phyloP scores from a whole-genome alignment of 1,140 invertebrate species.

The Pachypsylla venusta region DNA sequence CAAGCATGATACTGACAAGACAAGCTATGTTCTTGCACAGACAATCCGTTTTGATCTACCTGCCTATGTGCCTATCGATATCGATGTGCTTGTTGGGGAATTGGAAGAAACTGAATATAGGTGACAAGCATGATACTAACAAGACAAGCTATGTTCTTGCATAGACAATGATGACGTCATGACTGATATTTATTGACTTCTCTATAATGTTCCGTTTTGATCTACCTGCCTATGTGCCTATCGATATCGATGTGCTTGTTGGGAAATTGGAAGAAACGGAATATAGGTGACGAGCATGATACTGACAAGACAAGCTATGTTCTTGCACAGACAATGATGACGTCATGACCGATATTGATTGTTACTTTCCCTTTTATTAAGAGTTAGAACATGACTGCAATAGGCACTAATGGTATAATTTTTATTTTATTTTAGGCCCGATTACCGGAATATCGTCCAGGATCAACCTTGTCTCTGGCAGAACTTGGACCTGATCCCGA shows the following conservation, averaged over 20 bases:
- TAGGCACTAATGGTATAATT: background rate
- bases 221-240: background rate
- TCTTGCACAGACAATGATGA: no score
- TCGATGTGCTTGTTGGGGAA: background rate
- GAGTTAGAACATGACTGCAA: background rate
- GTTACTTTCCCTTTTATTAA: background rate
- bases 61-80: background rate
- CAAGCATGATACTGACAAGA: no score
- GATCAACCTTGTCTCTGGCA: slow-evolving; percentile 38
- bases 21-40: no score
- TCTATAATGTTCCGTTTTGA: background rate
- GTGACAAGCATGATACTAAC: background rate
- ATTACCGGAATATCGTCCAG: slow-evolving; percentile 59
- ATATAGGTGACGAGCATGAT: background rate
- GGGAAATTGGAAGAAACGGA: background rate
- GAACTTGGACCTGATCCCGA: slow-evolving; percentile 56
- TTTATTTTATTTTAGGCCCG: slow-evolving; percentile 40
- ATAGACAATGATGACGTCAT: no score
- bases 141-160: no score
- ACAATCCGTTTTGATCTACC: background rate
- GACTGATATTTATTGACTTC: no score
- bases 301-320: no score
- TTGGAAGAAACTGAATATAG: background rate
- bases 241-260: background rate
- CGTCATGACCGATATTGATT: background rate